phyloP scores from a whole-genome alignment of 2,888 invertebrate genomes.

The Seladonia tumulorum region DNA sequence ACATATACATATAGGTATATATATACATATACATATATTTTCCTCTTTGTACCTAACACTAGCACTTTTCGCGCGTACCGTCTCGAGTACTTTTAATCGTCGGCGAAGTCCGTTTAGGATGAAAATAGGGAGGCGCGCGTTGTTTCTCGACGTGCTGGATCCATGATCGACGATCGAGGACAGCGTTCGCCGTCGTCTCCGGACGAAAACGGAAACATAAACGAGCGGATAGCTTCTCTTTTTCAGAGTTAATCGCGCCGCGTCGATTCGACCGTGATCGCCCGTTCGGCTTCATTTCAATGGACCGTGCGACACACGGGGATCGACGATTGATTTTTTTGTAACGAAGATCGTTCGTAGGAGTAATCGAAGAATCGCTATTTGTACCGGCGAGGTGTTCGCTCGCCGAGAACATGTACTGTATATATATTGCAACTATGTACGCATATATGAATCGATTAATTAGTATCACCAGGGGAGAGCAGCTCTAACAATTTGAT shows the following conservation, averaged over 20 bases:
- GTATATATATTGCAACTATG: constrained; percentile 63
- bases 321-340: constrained; percentile 51
- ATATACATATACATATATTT: constrained; percentile 37
- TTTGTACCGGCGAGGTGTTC: constrained; percentile 28
- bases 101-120: constrained; percentile 31
- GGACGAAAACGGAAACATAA: constrained; percentile 18
- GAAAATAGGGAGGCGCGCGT: constrained; percentile 26
- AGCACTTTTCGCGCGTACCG: constrained; percentile 28
- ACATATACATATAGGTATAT: constrained; percentile 14
- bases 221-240: constrained; percentile 1
- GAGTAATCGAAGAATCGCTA: constrained; percentile 39
- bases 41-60: constrained; percentile 57
- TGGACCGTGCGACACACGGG: constrained; percentile 39
- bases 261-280: background rate
- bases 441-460: constrained; percentile 56
- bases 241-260: background rate
- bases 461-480: constrained; percentile 37
- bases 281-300: constrained; percentile 5
- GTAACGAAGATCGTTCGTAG: constrained; percentile 61
- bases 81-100: constrained; percentile 21
- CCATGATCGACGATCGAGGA: background rate
- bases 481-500: constrained; percentile 54
- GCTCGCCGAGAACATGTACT: constrained; percentile 47
- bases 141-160: background rate
- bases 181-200: background rate